phyloP scores from a whole-genome alignment of 1,140 invertebrate genomes.

The Paralvinella palmiformis region DNA sequence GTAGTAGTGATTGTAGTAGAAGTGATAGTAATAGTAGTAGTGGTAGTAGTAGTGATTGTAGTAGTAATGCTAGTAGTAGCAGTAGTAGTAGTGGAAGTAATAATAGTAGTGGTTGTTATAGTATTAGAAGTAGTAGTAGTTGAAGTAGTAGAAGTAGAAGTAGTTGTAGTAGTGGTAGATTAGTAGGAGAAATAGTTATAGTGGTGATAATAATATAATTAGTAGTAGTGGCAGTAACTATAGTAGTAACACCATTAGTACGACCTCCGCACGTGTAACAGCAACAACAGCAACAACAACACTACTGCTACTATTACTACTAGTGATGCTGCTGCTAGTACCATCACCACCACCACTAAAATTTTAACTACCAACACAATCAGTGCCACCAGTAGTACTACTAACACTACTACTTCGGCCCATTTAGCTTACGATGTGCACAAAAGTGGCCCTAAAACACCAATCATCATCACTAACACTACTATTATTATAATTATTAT shows the following conservation, averaged over 20 bases:
- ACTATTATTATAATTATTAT: too few species aligned
- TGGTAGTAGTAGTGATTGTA: neutral
- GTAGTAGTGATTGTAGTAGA: neutral
- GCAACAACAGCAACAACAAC: neutral
- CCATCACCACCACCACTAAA: too few species aligned
- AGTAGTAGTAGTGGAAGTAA: neutral
- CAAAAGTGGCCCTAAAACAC: too few species aligned
- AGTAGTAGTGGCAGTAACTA: neutral
- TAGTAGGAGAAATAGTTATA: neutral
- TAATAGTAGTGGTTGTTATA: neutral
- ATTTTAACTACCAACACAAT: too few species aligned
- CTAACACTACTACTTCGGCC: too few species aligned
- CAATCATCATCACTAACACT: too few species aligned
- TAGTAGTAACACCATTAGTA: neutral
- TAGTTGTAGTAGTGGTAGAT: neutral
- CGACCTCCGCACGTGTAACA: neutral
- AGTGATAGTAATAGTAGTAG: neutral
- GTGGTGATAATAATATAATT: neutral
- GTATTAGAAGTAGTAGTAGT: neutral
- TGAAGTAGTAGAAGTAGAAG: neutral
- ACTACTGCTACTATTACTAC: neutral
- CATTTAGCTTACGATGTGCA: too few species aligned
- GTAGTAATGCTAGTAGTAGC: neutral
- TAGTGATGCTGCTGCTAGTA: neutral
- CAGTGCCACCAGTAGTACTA: too few species aligned